Evolutionary conservation across 2,113 vertebrate genomes (phyloP), one percentile per base, ranked within the genome.

Genomic region (Drymodes brunneopygia): DNA sequence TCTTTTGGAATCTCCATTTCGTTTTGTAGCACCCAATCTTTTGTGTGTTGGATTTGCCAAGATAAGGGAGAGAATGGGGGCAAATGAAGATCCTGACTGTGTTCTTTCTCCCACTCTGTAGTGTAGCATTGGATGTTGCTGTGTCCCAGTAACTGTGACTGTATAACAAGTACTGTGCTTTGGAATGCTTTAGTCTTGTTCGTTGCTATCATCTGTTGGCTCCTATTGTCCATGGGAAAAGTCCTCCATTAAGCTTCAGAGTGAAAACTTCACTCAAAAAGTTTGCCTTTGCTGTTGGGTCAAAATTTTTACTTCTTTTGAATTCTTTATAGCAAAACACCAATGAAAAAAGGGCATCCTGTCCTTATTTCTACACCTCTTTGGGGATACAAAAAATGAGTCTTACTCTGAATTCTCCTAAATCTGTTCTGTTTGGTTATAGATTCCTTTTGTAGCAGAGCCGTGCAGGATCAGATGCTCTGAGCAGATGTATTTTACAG

Each of bases 161-260:
- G 25, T 20, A 7, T 13, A 17, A 42, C 0, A 2, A 35, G 25
- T 21, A 7, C 31, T 66, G 51, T 2, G 11, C 42, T 82, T 60
- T 71, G 61, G 15, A 28, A 19, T 42, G 56, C 29, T 62, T 74
- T 31, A 38, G 31, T n/a, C 53, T 56, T 69, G 31, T 62, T 56
- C 56, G 56, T 38, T 82, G 5, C 3, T 74, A 3, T 2, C 3
- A 1, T 42, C 5, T 73, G 0, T 4, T 42, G 35, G 44, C 17
- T 79, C 21, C 44, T 50, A 0, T 45, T 85, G 29, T 36, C 20
- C 18, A 10, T 18, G 20, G 44, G 20, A 69, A 17, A 38, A 45
- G 10, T 38, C 17, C 12, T 78, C 7, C 1, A 0, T 78, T 44
- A 35, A 47, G 9, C 22, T 65, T 87, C 50, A 38, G 23, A 70